Base-by-base conservation (phyloP, 1,140 invertebrate genomes). In the Centruroides vittatus region DNA sequence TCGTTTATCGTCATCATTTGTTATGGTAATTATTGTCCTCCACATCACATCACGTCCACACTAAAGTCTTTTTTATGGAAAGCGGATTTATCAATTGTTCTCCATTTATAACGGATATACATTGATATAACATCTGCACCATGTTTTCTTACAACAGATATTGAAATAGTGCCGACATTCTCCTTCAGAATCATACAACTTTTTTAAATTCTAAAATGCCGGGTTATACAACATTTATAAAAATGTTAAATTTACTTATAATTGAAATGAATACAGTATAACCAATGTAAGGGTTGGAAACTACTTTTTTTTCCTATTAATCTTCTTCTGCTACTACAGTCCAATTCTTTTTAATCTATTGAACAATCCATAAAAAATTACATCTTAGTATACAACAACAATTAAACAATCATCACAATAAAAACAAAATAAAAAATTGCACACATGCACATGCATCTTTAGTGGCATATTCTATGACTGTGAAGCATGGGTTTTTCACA, bases 1-100 rank as follows among this genome's bases (percentile, higher is more conserved):
- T n/a, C n/a, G 49, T 69, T 70, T 69, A 82, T 81, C 80, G 69
- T 84, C 82, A 69, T 84, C 82, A 67, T 82, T 83, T 4, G 80
- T 79, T 60, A 84, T 82, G 1, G 82, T 84, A n/a, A 84, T 74
- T n/a, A 81, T 80, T 23, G 78, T 78, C 66, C 77, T 75, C 53
- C 75, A 78, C 35, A 79, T 72, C 59, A 76, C 74, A 35, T 81
- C 82, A 9, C 75, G 71, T 0, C 78, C 78, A 78, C 79, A 23
- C 71, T 64, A 66, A 75, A 84, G 70, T 84, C 82, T 61, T 74
- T 71, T 7, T 78, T 80, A 63, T 70, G 72, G 8, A 79, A 71
- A 4, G 82, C 82, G n/a, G 79, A 76, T 56, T 79, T 77, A 70
- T 84, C 81, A 55, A 80, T 75, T 1, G 82, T 82, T 60, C 73